phyloP scores from a whole-genome alignment of 92 coral and sea anemone genomes.

The Palythoa grandiflora region DNA sequence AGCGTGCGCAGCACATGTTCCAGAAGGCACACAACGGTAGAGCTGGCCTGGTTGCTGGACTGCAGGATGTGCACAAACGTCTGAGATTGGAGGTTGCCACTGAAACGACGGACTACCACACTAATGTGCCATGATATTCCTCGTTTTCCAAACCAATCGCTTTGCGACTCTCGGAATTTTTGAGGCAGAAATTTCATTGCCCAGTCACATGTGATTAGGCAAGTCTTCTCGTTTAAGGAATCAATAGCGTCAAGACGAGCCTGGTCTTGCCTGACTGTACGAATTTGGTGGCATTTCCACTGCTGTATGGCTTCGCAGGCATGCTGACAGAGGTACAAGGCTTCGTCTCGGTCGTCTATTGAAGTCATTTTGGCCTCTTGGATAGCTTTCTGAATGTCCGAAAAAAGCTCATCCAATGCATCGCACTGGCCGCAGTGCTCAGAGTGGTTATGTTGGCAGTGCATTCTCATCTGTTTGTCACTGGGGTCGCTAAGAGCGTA shows the following conservation, averaged over 20 bases:
- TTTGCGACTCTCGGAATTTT: conserved; percentile 37
- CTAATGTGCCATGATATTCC: conserved; percentile 52
- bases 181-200: conserved; percentile 48
- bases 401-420: conserved; percentile 8
- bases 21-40: conserved; percentile 31
- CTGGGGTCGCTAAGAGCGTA: conserved; percentile 43
- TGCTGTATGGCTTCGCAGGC: conserved; percentile 37
- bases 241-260: background rate
- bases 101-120: conserved; percentile 38
- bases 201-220: conserved; percentile 48
- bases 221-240: conserved; percentile 11
- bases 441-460: background rate
- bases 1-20: conserved; percentile 48
- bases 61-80: conserved; percentile 48
- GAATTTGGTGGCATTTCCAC: conserved; percentile 50
- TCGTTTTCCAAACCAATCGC: conserved; percentile 45
- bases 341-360: conserved; percentile 51
- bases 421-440: conserved; percentile 5
- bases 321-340: conserved; percentile 45
- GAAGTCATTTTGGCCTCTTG: conserved; percentile 24
- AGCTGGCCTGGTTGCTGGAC: conserved; percentile 44
- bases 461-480: background rate
- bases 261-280: background rate
- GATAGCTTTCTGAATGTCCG: conserved; percentile 24
- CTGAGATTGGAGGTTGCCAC: conserved; percentile 45